Conservation (phyloP, 2,888 invertebrate genomes). For the Drosophila anomalipes region DNA sequence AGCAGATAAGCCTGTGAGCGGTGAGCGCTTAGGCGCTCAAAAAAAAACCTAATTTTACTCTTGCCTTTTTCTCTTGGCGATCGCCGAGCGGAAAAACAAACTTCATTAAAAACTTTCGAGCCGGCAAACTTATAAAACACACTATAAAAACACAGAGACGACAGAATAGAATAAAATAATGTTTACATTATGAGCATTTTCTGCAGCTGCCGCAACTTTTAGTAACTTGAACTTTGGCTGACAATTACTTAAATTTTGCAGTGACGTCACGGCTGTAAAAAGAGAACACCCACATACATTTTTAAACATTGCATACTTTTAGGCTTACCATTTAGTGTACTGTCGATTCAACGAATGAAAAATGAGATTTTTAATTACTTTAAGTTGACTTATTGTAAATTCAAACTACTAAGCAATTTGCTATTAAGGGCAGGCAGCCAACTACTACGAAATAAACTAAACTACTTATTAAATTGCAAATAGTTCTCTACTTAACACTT, state of each 20-base stretch:
- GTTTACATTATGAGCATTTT: constrained; percentile 45
- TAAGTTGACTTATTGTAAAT: constrained; percentile 34
- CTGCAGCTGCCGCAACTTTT: constrained; percentile 37
- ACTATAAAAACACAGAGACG: constrained; percentile 22
- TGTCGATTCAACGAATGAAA: constrained; percentile 6
- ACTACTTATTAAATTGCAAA: constrained; percentile 53
- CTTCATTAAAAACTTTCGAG: constrained; percentile 52
- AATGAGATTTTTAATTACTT: constrained; percentile 23
- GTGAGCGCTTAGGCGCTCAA: not conserved
- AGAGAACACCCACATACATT: constrained; percentile 5
- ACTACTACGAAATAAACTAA: constrained; percentile 36
- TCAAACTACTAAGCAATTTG: constrained; percentile 40
- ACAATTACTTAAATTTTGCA: constrained; percentile 34
- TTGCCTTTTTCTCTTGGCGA: constrained; percentile 20
- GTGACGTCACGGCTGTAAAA: constrained; percentile 36
- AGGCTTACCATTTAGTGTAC: constrained; percentile 40
- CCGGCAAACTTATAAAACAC: constrained; percentile 50
- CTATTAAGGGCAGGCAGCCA: constrained; percentile 49
- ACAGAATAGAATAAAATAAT: constrained; percentile 31
- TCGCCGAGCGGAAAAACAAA: constrained; percentile 32
- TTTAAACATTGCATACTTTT: constrained; percentile 53
- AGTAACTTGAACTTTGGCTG: constrained; percentile 43
- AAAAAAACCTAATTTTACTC: not conserved
- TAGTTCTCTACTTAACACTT: constrained; percentile 57
- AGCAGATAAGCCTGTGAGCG: constrained; percentile 28